phyloP scores from a whole-genome alignment of 2,888 invertebrate genomes.

The Brenthis daphne region DNA sequence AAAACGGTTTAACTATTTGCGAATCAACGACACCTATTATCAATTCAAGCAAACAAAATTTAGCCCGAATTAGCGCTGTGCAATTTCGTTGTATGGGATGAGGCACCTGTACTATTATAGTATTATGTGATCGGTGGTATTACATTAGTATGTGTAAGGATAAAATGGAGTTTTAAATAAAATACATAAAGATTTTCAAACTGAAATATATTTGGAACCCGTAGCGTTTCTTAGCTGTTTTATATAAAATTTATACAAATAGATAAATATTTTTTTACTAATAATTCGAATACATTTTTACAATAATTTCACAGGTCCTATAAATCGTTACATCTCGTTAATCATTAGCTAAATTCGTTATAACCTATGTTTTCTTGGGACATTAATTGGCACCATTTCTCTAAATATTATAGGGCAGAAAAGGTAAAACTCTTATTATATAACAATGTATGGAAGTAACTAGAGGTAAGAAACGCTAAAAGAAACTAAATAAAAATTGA shows the following conservation, averaged over 20 bases:
- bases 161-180: constrained; percentile 39
- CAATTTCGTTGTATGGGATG: too few species aligned
- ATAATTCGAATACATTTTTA: constrained; percentile 52
- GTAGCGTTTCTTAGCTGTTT: constrained; percentile 81
- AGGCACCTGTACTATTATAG: too few species aligned
- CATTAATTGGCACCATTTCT: constrained; percentile 70
- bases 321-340: constrained; percentile 55
- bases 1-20: too few species aligned
- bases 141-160: not conserved
- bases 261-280: constrained; percentile 57
- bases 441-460: constrained; percentile 22
- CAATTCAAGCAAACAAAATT: too few species aligned
- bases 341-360: constrained; percentile 52
- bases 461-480: constrained; percentile 66
- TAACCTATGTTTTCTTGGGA: constrained; percentile 57
- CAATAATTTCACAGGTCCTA: constrained; percentile 60
- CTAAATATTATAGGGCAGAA: constrained; percentile 42
- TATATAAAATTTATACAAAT: constrained; percentile 75
- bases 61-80: too few species aligned
- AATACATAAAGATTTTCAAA: constrained; percentile 62
- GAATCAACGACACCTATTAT: too few species aligned
- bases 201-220: constrained; percentile 81
- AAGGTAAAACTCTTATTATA: constrained; percentile 6
- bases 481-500: constrained; percentile 61
- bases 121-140: too few species aligned